These are phyloP conservation scores for Lamellibrachia columna DNA, from an alignment of 2,888 invertebrate species.

Conservation along the genomic window DNA sequence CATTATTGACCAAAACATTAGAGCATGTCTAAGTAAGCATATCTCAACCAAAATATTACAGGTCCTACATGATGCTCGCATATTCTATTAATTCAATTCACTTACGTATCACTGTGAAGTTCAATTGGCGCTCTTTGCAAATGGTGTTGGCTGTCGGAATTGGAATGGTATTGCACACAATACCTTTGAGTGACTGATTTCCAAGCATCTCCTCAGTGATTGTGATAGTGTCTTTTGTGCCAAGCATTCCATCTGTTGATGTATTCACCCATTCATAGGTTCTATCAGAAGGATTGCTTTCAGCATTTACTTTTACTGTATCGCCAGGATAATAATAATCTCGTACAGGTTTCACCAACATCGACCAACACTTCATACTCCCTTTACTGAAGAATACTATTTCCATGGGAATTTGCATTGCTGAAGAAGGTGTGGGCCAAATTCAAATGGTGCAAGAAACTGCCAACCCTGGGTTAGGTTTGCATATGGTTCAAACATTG, in stretches of 20 bases:
- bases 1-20: background rate
- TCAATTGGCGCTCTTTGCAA: background rate
- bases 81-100: no score
- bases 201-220: constrained; percentile 21
- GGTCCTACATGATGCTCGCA: background rate
- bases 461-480: no score
- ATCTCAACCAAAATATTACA: background rate
- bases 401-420: no score
- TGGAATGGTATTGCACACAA: background rate
- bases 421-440: no score
- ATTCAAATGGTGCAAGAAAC: no score
- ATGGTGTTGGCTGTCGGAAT: background rate
- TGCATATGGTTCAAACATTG: no score
- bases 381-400: no score
- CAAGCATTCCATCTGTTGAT: background rate
- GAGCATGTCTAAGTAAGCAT: background rate
- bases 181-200: background rate
- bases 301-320: background rate
- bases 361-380: no score
- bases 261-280: constrained; percentile 13
- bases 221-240: background rate
- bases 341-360: background rate
- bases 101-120: no score
- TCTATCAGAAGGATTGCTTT: background rate
- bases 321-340: background rate